Evolutionary conservation across 2,888 invertebrate species (phyloP), one percentile per base, ranked within the genome.

Genomic region (Lepidonotus clava): DNA sequence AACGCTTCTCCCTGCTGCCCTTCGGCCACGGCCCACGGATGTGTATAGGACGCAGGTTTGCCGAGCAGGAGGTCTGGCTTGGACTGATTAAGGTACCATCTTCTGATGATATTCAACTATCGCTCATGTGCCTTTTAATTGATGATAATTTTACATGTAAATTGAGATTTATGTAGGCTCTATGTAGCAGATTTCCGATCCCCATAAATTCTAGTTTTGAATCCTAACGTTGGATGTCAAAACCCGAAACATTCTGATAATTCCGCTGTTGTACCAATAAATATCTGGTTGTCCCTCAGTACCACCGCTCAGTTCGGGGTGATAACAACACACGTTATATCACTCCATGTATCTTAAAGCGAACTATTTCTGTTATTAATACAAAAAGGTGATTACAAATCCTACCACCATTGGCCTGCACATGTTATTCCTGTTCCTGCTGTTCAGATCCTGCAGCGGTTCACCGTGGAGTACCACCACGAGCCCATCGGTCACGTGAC

Each of bases 1-100:
- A n/a, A n/a, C 86, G 89, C 34, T 97, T 85, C 28, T 96, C 97
- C 0, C 96, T 97, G 0, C 93, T 96, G 87, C 97, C 97, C 0
- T 97, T 96, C 91, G 96, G 97, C 0, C 96, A 97, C 90, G 97
- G 97, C 0, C 97, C 97, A 0, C 95, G 97, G 76, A 97, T 97
- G 96, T 97, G 97, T 91, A 94, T 97, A 40, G 97, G 97, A 0
- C 94, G 97, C 85, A 95, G 97, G 89, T 97, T 97, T 92, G 97
- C 97, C 6, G 97, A 97, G 92, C 95, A 97, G 87, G 97, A 97
- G 95, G 97, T 97, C 94, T 96, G 96, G n/a, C 71, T 90, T 21
- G 86, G 87, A 34, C 77, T 89, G 4, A 76, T 76, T 4, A 85
- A 85, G 53, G 85, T 85, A 51, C n/a, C n/a, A n/a, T n/a, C n/a